phyloP scores from a whole-genome alignment of 2,113 vertebrate genomes.

The Eulacestoma nigropectus region DNA sequence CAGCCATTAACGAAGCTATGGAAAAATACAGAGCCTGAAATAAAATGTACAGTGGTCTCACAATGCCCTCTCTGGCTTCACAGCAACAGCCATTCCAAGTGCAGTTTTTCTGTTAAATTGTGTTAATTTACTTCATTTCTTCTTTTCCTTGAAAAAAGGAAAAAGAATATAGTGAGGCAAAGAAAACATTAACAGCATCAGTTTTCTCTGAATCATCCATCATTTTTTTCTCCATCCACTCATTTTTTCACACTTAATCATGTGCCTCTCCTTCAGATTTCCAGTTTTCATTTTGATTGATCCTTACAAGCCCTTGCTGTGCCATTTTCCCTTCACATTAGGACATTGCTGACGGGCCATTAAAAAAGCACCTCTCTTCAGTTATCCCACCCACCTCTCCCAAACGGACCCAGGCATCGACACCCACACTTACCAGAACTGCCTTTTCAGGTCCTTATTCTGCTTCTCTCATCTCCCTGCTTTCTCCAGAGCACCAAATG shows the following conservation, averaged over 20 bases:
- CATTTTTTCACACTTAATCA: constrained; percentile 43
- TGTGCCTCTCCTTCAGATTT: not conserved
- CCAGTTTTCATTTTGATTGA: constrained; percentile 14
- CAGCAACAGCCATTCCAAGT: not conserved
- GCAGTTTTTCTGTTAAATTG: not conserved
- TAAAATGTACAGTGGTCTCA: not conserved
- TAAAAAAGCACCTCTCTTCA: not conserved
- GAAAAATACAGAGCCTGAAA: not conserved
- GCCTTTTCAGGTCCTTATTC: not conserved
- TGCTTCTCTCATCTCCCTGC: not conserved
- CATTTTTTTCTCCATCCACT: not conserved
- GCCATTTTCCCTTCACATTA: not conserved
- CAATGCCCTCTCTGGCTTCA: not conserved
- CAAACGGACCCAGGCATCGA: not conserved
- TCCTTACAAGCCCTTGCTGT: not conserved
- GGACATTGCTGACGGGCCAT: not conserved
- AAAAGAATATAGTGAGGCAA: not conserved
- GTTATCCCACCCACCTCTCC: not conserved
- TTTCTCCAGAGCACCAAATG: not conserved
- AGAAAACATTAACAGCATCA: not conserved
- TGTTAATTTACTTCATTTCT: not conserved
- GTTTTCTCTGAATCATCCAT: constrained; percentile 36
- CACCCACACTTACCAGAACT: not conserved
- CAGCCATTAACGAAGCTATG: not conserved
- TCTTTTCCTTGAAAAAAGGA: not conserved